Percentiles rank a stretch among this genome's conserved stretches.
These are phyloP conservation scores for Eumerus sabulonum DNA, from an alignment of 2,888 invertebrate genomes.

Conservation along the genomic window DNA sequence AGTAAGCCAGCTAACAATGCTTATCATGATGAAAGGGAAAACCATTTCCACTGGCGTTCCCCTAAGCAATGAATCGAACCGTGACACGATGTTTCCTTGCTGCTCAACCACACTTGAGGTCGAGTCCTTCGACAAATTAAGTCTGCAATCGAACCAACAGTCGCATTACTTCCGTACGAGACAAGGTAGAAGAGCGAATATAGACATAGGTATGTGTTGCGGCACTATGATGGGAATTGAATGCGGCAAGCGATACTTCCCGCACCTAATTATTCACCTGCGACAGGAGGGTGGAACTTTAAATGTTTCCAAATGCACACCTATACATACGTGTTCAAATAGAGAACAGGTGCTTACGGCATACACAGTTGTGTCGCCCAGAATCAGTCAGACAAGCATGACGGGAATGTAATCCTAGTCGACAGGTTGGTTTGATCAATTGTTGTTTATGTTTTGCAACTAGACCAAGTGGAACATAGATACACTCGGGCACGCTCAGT, in stretches of 20 bases:
- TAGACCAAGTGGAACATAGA: slow-evolving; percentile 53
- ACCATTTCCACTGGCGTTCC: slow-evolving; percentile 7
- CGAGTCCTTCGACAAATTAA: slow-evolving; percentile 54
- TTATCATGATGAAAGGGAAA: slow-evolving; percentile 35
- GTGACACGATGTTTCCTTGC: slow-evolving; percentile 46
- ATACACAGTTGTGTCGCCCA: slow-evolving; percentile 20
- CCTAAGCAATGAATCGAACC: slow-evolving; percentile 33
- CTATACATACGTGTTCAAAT: slow-evolving; percentile 32
- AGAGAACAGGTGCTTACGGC: slow-evolving; percentile 57
- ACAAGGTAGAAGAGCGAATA: slow-evolving; percentile 4
- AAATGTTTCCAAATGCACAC: slow-evolving; percentile 1
- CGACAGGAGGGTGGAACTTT: slow-evolving; percentile 7
- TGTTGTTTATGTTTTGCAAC: slow-evolving; percentile 53
- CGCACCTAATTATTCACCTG: slow-evolving; percentile 50
- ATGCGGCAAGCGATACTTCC: slow-evolving; percentile 28
- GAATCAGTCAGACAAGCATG: slow-evolving; percentile 36
- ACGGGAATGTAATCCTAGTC: slow-evolving; percentile 42
- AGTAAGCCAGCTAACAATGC: slow-evolving; percentile 26
- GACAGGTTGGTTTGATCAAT: slow-evolving; percentile 48
- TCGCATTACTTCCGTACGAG: slow-evolving; percentile 37
- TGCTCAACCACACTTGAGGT: slow-evolving; percentile 19
- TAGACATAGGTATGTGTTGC: background rate
- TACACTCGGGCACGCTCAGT: slow-evolving; percentile 6
- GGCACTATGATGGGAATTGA: slow-evolving; percentile 23
- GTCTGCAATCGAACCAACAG: slow-evolving; percentile 35